Conservation (phyloP, 2,888 invertebrate genomes). For the Vanessa cardui region DNA sequence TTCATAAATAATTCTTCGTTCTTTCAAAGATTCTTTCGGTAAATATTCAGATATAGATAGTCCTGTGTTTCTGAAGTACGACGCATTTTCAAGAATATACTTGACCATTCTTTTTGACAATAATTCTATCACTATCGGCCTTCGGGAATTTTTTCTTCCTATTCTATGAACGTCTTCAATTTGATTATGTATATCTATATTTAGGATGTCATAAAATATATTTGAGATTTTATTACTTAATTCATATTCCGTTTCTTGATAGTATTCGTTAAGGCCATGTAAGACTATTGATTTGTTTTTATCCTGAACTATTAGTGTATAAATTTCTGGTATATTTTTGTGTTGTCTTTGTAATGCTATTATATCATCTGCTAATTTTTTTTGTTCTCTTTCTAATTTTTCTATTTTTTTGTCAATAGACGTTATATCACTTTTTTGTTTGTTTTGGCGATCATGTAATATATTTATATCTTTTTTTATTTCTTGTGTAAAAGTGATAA, state of each 20-base stretch:
- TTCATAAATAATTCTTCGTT: slow-evolving; percentile 12
- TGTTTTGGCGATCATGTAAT: not conserved
- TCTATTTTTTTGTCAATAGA: not conserved
- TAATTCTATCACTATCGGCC: slow-evolving; percentile 28
- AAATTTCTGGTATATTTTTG: not conserved
- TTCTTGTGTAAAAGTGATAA: not conserved
- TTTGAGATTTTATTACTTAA: slow-evolving; percentile 14
- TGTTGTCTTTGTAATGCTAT: not conserved
- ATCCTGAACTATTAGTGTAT: not conserved
- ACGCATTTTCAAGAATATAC: slow-evolving; percentile 18
- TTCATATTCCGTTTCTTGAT: slow-evolving; percentile 23
- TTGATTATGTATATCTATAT: slow-evolving; percentile 18
- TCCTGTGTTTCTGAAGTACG: slow-evolving; percentile 24
- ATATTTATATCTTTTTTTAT: not conserved
- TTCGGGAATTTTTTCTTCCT: slow-evolving; percentile 18
- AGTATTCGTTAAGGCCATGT: slow-evolving; percentile 22
- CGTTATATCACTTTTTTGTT: slow-evolving; percentile 1
- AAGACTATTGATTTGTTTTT: slow-evolving; percentile 12
- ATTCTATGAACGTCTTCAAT: slow-evolving; percentile 27
- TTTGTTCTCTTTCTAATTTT: slow-evolving; percentile 4
- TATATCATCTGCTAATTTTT: slow-evolving; percentile 1
- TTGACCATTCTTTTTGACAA: slow-evolving; percentile 26
- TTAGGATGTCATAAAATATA: slow-evolving; percentile 15
- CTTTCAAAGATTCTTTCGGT: slow-evolving; percentile 16
- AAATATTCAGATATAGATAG: slow-evolving; percentile 24